Base-by-base conservation (phyloP, 2,797 vertebrate genomes). In the Pteropus rufus region DNA sequence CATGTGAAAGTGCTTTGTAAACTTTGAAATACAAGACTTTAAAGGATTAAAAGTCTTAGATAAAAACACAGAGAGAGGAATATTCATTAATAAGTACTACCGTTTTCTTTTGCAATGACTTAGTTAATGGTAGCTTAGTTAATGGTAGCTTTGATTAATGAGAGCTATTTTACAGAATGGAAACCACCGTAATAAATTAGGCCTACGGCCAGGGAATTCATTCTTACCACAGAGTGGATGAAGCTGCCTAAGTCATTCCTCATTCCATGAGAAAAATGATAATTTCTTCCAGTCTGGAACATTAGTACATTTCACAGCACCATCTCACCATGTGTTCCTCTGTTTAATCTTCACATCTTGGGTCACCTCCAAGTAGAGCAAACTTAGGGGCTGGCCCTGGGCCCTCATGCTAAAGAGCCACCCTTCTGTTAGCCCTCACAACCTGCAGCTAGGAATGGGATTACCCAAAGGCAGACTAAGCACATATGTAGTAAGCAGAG, bases 1-100 rank as follows among this genome's bases (percentile, higher is more conserved):
- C 29, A 62, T 94, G 56, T 95, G 86, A 92, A 95, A 96, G 23
- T 90, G 10, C 65, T 94, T 92, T 81, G 29, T 95, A 85, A 93
- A 89, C 79, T 83, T 84, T 86, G 82, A 88, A 91, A 91, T 93
- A 76, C 52, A 84, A 91, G 41, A 85, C 64, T 91, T 91, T 72
- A 92, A 81, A 76, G 65, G 56, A 86, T 95, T 95, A 67, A 88
- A 93, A 93, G 54, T 77, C 31, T 85, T 72, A 46, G 8, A 73
- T 89, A 72, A 96, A 96, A 80, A 79, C 75, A 93, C 72, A 89
- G 46, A 23, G 41, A 86, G 60, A 41, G 23, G 24, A 44, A 56
- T 91, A 82, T 72, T 95, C 62, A 82, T 60, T 95, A 94, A 77
- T 95, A 89, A 46, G 70, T 92, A 67, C n/a, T 77, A 54, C 24